Evolutionary conservation across 2,888 invertebrate genomes (phyloP), one percentile per base, ranked within the genome.

Genomic region (Deroplatys truncata): DNA sequence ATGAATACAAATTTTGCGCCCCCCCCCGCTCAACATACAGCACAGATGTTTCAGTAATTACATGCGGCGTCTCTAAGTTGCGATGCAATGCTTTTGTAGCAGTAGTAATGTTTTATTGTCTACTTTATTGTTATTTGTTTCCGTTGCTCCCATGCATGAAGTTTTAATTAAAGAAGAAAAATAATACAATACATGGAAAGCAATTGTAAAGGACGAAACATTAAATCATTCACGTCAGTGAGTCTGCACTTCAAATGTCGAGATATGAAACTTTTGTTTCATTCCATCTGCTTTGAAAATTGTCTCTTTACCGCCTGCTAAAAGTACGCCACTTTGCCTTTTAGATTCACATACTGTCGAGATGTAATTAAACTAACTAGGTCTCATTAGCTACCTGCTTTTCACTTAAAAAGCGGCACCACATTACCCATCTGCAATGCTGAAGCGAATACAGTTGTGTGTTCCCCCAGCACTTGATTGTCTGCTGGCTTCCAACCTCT

Each of bases 161-260:
- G 28, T 56, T 86, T 86, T 72, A 72, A 72, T 72, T 72, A 72
- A 72, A 20, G 56, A 20, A 72, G 9, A 72, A 72, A 72, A 72
- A 72, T 72, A 43, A 43, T 43, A 43, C 25, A 20, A 72, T 72
- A 16, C 56, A 72, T 72, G 56, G 56, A 72, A 72, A 20, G 56
- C 56, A 72, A 7, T 72, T 20, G 20, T 8, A 35, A 43, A 43
- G 13, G 13, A 43, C 1, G 13, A 13, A 43, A 43, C 43, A 43
- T 43, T 43, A 43, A 86, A 86, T 49, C 31, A 86, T 86, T 31
- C 84, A 84, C 84, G 2, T 84, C 16, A 84, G 25, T 84, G 29
- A 87, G 82, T 84, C 84, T 88, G 88, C 88, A 90, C 89, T 72
- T 89, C 88, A 88, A 89, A 89, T 88, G 90, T 84, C 88, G 88